Evolutionary conservation across 23 tunicate species (phyloP).

Genomic region (Ciona savignyi): DNA sequence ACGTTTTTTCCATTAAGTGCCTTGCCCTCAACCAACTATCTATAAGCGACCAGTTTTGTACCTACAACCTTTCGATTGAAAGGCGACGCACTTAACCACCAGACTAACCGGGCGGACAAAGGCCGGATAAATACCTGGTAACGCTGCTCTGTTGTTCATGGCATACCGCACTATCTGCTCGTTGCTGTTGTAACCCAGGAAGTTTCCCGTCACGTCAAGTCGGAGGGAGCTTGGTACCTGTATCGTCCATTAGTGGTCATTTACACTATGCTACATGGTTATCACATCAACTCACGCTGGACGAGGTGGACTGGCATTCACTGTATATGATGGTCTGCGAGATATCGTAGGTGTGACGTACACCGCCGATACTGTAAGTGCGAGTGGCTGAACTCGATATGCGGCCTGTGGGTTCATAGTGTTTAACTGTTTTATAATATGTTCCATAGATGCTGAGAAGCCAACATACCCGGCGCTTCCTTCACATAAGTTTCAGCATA

Average conservation of each 20-base stretch:
- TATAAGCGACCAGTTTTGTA: too few relatives aligned
- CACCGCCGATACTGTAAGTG: slow-evolving; percentile 36
- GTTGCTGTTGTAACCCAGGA: slow-evolving; percentile 36
- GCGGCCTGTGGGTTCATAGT: slow-evolving; percentile 27
- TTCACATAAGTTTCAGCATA: slow-evolving; percentile 34
- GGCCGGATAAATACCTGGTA: not conserved
- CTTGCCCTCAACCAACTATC: too few relatives aligned
- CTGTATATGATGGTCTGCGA: slow-evolving; percentile 51
- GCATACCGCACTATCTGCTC: slow-evolving; percentile 71
- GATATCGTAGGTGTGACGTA: slow-evolving; percentile 25
- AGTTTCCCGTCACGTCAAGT: slow-evolving; percentile 40
- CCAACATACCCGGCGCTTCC: slow-evolving; percentile 36
- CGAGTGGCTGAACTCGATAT: slow-evolving; percentile 26
- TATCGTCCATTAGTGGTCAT: not conserved
- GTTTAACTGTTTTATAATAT: too few relatives aligned
- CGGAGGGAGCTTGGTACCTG: slow-evolving; percentile 54
- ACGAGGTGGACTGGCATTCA: slow-evolving; percentile 51
- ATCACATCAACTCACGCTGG: slow-evolving; percentile 22
- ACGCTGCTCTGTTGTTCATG: slow-evolving; percentile 20
- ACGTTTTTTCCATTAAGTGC: not conserved
- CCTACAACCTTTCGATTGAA: too few relatives aligned
- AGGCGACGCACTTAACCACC: too few relatives aligned
- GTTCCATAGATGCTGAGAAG: not conserved
- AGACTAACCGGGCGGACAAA: too few relatives aligned
- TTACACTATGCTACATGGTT: not conserved